Evolutionary conservation across 2,888 invertebrate species (phyloP).

Genomic region (Ennomos fuscantarius): DNA sequence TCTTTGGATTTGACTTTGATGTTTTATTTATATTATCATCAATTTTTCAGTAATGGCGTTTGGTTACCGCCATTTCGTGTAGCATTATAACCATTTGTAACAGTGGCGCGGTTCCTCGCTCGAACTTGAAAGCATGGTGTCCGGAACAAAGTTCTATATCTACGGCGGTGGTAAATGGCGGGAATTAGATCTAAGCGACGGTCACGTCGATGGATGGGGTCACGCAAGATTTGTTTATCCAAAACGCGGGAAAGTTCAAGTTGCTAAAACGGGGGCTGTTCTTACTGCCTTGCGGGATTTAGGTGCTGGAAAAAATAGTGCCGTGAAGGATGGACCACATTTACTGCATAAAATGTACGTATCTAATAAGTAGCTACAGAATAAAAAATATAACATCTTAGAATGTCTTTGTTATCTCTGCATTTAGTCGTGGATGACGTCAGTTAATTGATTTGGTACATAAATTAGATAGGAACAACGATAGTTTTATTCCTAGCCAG

Average conservation of each 20-base stretch:
- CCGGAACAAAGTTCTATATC: slow-evolving; percentile 41
- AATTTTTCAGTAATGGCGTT: background rate
- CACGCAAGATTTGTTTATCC: slow-evolving; percentile 16
- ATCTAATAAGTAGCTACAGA: background rate
- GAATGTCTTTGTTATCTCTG: too few species aligned
- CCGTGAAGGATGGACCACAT: slow-evolving; percentile 13
- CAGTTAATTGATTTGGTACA: too few species aligned
- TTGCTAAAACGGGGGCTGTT: slow-evolving; percentile 10
- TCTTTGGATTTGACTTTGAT: background rate
- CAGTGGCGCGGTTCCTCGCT: background rate
- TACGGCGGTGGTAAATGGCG: slow-evolving; percentile 50
- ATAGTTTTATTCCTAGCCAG: too few species aligned
- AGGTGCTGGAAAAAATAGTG: background rate
- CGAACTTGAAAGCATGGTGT: slow-evolving; percentile 11
- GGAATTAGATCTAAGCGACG: slow-evolving; percentile 41
- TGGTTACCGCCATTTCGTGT: too few species aligned
- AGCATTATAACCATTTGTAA: too few species aligned
- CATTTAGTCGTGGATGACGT: too few species aligned
- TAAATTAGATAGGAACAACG: too few species aligned
- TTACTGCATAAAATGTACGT: slow-evolving; percentile 13
- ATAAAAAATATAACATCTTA: too few species aligned
- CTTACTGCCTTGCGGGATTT: slow-evolving; percentile 17
- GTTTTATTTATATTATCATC: background rate
- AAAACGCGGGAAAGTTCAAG: slow-evolving; percentile 16
- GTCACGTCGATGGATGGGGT: slow-evolving; percentile 46